phyloP scores from a whole-genome alignment of 2,113 vertebrate species.

The Okapia johnstoni region DNA sequence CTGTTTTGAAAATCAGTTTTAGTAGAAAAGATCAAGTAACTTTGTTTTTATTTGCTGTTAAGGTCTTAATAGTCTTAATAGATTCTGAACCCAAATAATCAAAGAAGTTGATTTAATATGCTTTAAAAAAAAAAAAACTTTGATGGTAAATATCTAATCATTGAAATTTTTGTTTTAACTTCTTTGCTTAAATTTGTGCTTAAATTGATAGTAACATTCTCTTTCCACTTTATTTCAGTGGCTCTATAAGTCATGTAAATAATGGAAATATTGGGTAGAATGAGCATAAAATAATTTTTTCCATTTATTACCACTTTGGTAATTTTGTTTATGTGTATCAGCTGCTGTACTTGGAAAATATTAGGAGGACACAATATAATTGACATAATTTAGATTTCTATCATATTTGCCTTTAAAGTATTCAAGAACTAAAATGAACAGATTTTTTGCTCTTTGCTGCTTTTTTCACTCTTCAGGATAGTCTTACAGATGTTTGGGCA shows the following conservation, averaged over 20 bases:
- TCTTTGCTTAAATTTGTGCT: neutral
- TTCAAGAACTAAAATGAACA: neutral
- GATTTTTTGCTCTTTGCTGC: neutral
- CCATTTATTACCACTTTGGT: neutral
- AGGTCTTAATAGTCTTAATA: neutral
- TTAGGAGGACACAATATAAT: neutral
- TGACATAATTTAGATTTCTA: neutral
- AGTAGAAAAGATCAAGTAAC: constrained; percentile 40
- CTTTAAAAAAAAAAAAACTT: neutral
- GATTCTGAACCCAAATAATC: constrained; percentile 5
- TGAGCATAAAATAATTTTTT: neutral
- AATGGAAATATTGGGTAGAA: neutral
- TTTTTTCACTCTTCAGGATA: neutral
- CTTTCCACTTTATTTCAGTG: neutral
- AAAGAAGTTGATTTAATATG: constrained; percentile 6
- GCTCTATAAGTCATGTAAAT: neutral
- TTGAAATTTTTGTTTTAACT: neutral
- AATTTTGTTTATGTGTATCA: neutral
- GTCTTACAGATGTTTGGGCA: neutral
- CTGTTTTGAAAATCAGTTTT: constrained; percentile 48
- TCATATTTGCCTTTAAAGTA: neutral
- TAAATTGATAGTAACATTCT: neutral
- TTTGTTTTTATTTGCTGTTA: constrained; percentile 35
- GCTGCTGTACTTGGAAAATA: neutral
- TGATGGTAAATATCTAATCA: neutral